Evolutionary conservation across 1,140 invertebrate species (phyloP), one percentile per base, ranked within the genome.

Genomic region (Phymorhynchus buccinoides): DNA sequence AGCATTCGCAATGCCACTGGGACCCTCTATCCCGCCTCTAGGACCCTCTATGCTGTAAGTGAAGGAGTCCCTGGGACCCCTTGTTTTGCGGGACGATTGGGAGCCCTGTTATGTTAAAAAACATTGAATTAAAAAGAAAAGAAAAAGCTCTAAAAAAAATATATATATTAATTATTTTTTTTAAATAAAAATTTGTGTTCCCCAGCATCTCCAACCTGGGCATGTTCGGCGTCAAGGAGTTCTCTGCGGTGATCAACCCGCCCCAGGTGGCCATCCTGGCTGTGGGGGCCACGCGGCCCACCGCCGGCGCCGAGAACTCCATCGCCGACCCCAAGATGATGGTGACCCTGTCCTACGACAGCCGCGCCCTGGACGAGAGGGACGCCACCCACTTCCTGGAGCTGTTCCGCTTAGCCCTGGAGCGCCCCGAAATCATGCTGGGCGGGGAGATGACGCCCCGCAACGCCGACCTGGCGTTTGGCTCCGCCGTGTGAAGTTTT

Each of bases 191-290:
- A 52, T 52, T 18, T 52, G 48, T 52, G 48, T 14, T 85, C 92
- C n/a, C n/a, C 91, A 95, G 95, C 2, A 96, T 99, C 6, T 99
- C 98, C 0, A 99, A 99, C 94, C 94, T 99, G 83, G 99, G 99
- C 89, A 99, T 99, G 99, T 99, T 97, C 93, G 98, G 98, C 93
- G 94, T 96, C 48, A 94, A 93, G 71, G 93, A 95, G 88, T 96
- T 96, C 91, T 94, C 95, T 35, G 95, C 96, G 12, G 95, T 96
- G 18, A 95, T 96, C 44, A 96, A 96, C 91, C 95, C 95, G 62
- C 96, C 96, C 12, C 96, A 94, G 92, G 93, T 95, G 0, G 95
- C 95, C 87, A 96, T 96, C 86, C 90, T 96, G 86, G 95, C 96
- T 62, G 93, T 96, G 39, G 96, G 96, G 39, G 92, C 92, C 62